Evolutionary conservation across 2,113 vertebrate genomes (phyloP), one percentile per base, ranked within the genome.

Genomic region (Oxygymnocypris stewartii): DNA sequence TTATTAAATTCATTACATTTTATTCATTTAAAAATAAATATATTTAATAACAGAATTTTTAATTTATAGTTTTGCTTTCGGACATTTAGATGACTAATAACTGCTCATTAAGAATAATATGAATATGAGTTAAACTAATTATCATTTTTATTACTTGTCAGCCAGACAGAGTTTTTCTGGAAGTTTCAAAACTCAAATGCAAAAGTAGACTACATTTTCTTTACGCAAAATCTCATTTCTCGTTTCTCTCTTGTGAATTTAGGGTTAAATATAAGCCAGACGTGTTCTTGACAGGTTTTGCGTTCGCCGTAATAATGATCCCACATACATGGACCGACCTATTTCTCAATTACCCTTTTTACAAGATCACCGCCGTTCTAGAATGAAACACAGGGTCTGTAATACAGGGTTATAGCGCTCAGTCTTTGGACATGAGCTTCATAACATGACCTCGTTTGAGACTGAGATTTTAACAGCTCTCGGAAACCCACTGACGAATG

Each of bases 401-500:
- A 47, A 65, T 11, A 12, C 11, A 31, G 8, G 25, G 59, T 65
- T 28, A 28, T 25, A 65, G 37, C 23, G 1, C 40, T 2, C 13
- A 16, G 28, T 59, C 13, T 81, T 2, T 35, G 6, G 28, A 79
- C 77, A 35, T 14, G 16, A 31, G 16, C 28, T 10, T 80, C 57
- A 80, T 65, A 81, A 81, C 59, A 44, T 44, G 40, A 81, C 79
- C 79, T 81, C n/a, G 79, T 81, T 65, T 65, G 79, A 44, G 37
- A 59, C 59, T 14, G n/a, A 10, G 79, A 28, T 81, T 61, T 65
- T 47, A 81, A 63, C 40, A 65, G 59, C 79, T 13, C 57, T 42
- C 20, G 31, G 73, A 83, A 76, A 81, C 31, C 73, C 74, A 59
- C 54, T 84, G 88, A 81, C 51, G 69, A 84, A 85, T 63, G 84